Conservation (phyloP, 1,140 invertebrate species). For the Euglossa dilemma region DNA sequence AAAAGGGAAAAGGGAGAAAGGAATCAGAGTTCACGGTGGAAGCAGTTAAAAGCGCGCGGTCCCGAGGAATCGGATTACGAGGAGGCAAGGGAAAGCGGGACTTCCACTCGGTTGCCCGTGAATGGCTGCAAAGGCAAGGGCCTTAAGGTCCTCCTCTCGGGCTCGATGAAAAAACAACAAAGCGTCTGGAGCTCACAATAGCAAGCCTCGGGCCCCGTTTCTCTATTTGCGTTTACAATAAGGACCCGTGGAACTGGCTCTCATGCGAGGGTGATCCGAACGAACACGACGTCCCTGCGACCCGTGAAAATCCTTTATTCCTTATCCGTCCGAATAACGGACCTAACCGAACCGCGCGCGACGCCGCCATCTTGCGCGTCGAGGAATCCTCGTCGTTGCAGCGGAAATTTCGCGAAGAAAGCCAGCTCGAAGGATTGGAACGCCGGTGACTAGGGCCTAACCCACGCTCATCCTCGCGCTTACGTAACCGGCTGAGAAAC, state of each 20-base stretch:
- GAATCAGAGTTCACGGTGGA: neutral
- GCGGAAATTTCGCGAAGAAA: too few species aligned
- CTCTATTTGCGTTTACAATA: slow-evolving; percentile 59
- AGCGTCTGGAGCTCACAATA: slow-evolving; percentile 66
- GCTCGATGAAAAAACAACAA: slow-evolving; percentile 77
- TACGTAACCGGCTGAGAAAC: slow-evolving; percentile 25
- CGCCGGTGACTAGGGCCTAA: too few species aligned
- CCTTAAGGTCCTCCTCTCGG: slow-evolving; percentile 53
- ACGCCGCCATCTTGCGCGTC: too few species aligned
- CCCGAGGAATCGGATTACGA: slow-evolving; percentile 58
- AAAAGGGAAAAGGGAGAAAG: neutral
- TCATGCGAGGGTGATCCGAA: neutral
- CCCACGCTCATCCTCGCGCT: slow-evolving; percentile 65
- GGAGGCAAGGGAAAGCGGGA: slow-evolving; percentile 67
- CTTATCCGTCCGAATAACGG: neutral
- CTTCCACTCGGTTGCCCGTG: slow-evolving; percentile 75
- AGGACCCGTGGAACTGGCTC: slow-evolving; percentile 19
- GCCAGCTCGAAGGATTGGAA: too few species aligned
- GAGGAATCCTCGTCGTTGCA: too few species aligned
- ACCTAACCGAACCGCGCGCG: too few species aligned
- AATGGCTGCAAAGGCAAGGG: slow-evolving; percentile 70
- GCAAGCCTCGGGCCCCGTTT: slow-evolving; percentile 35
- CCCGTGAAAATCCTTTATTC: neutral
- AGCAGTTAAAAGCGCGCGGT: slow-evolving; percentile 9
- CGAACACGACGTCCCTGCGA: neutral